A percentile compares a stretch with the other conserved stretches of the same genome.
phyloP scores from a whole-genome alignment of 2,888 invertebrate species.

The Drosophila infuscata region DNA sequence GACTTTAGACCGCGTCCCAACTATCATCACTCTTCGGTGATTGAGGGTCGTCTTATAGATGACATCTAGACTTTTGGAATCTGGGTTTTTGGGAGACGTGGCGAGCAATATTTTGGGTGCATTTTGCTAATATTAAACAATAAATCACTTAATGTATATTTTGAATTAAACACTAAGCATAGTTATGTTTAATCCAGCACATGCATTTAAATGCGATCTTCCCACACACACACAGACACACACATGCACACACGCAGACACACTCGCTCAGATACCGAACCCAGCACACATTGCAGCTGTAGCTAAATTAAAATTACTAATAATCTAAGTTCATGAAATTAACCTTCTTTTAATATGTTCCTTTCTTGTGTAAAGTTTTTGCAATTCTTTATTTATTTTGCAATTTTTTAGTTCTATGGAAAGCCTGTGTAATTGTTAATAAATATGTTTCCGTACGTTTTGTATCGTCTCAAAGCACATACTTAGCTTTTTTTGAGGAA shows the following conservation, averaged over 20 bases:
- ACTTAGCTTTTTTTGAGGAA: slow-evolving; percentile 62
- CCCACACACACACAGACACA: slow-evolving; percentile 26
- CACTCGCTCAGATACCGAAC: slow-evolving; percentile 22
- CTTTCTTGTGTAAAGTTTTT: slow-evolving; percentile 53
- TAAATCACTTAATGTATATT: slow-evolving; percentile 33
- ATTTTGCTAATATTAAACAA: slow-evolving; percentile 48
- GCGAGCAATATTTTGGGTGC: slow-evolving; percentile 63
- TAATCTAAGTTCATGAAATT: slow-evolving; percentile 44
- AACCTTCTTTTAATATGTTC: slow-evolving; percentile 57
- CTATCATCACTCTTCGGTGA: slow-evolving; percentile 95
- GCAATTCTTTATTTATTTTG: slow-evolving; percentile 1
- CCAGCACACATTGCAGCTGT: slow-evolving; percentile 46
- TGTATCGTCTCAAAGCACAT: slow-evolving; percentile 50
- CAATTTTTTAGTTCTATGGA: slow-evolving; percentile 40
- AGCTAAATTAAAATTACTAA: slow-evolving; percentile 45
- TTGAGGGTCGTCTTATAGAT: slow-evolving; percentile 86
- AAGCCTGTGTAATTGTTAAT: slow-evolving; percentile 65
- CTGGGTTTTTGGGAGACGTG: slow-evolving; percentile 44
- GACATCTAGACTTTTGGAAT: slow-evolving; percentile 67
- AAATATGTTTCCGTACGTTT: slow-evolving; percentile 70
- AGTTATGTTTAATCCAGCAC: slow-evolving; percentile 55
- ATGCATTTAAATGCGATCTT: slow-evolving; percentile 58
- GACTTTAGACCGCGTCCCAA: slow-evolving; percentile 96
- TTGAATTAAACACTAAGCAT: slow-evolving; percentile 16
- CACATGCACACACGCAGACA: slow-evolving; percentile 10